Percentiles rank a stretch among this genome's conserved stretches.
Conservation (phyloP, 2,797 vertebrate species). For the Poeciliopsis infans region DNA sequence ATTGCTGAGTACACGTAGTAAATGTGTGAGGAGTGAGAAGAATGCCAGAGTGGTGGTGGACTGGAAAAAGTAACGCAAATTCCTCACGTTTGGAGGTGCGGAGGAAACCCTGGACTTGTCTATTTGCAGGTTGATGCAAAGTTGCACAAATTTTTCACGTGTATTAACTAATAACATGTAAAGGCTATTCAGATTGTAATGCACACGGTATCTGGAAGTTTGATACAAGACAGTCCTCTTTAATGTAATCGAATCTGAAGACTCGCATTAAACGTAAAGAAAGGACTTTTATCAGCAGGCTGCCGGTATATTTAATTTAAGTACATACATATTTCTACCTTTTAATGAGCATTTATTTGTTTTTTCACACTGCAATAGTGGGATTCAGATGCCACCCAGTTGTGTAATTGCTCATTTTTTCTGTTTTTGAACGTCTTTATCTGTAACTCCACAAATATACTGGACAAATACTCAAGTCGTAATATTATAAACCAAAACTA, state of each 20-base stretch:
- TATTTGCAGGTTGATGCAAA: slow-evolving; percentile 16
- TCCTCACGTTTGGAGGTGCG: slow-evolving; percentile 9
- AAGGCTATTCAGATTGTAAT: not conserved
- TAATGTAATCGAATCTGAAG: not conserved
- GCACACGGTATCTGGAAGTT: not conserved
- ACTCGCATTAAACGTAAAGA: not conserved
- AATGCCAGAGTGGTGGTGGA: slow-evolving; percentile 19
- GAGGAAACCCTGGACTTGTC: slow-evolving; percentile 22
- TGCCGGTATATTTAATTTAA: not conserved
- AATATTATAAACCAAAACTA: not conserved
- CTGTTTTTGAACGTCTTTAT: not conserved
- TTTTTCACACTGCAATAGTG: not conserved
- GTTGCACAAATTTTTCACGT: not conserved
- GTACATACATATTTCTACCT: not conserved
- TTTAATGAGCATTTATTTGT: not conserved
- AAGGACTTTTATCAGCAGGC: not conserved
- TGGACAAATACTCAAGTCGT: not conserved
- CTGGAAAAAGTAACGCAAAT: not conserved
- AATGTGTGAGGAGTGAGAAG: slow-evolving; percentile 17
- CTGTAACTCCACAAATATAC: not conserved
- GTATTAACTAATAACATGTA: not conserved
- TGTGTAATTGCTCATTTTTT: not conserved
- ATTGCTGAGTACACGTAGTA: slow-evolving; percentile 46
- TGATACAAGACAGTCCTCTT: not conserved
- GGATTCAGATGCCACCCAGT: not conserved